A percentile compares a stretch with the other conserved stretches of the same genome.
phyloP scores from a whole-genome alignment of 2,888 invertebrate species.

The Clepsis dumicolana region DNA sequence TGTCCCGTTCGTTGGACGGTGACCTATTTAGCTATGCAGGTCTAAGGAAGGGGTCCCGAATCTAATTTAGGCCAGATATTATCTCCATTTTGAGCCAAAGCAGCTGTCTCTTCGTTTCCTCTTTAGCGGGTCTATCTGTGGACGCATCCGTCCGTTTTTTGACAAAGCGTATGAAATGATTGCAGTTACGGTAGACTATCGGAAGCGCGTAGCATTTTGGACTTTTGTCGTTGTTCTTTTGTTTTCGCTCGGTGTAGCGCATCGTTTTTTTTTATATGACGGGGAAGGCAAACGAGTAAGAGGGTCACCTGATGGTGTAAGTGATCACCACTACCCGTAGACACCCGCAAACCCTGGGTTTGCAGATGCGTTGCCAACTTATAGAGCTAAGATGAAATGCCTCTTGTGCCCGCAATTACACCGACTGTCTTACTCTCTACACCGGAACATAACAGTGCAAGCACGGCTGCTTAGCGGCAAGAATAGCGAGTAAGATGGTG shows the following conservation, averaged over 20 bases:
- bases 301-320: too few relatives aligned
- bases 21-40: constrained; percentile 40
- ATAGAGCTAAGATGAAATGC: too few relatives aligned
- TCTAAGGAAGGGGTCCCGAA: constrained; percentile 30
- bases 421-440: too few relatives aligned
- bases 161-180: background rate
- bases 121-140: constrained; percentile 4
- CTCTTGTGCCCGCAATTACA: too few relatives aligned
- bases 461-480: too few relatives aligned
- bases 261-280: too few relatives aligned
- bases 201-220: constrained; percentile 1
- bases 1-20: constrained; percentile 30
- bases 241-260: constrained; percentile 14
- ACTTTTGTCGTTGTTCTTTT: constrained; percentile 17
- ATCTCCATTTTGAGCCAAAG: constrained; percentile 19
- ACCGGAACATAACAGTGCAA: too few relatives aligned
- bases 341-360: too few relatives aligned
- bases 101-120: constrained; percentile 7
- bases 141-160: background rate
- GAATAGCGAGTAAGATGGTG: too few relatives aligned
- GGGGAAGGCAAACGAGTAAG: too few relatives aligned
- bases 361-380: too few relatives aligned
- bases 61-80: constrained; percentile 12
- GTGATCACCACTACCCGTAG: too few relatives aligned
- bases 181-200: background rate